Evolutionary conservation across 2,113 vertebrate genomes (phyloP).

Genomic region (Mobula birostris): DNA sequence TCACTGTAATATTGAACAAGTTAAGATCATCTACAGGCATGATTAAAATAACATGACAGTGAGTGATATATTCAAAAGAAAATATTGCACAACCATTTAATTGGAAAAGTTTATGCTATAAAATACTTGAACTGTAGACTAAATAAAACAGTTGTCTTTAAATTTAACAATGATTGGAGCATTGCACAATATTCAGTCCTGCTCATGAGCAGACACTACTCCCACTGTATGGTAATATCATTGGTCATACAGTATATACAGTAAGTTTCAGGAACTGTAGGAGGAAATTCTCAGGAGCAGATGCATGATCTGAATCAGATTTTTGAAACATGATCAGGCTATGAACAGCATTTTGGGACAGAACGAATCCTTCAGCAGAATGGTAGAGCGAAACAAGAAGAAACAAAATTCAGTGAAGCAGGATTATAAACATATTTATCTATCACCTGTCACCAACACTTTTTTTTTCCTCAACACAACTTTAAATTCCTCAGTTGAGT

Average conservation of each 20-base stretch:
- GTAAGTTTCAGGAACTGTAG: not conserved
- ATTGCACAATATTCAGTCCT: not conserved
- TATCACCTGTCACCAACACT: not conserved
- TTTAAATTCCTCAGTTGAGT: not conserved
- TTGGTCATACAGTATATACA: too few species aligned
- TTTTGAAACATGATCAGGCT: not conserved
- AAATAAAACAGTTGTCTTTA: not conserved
- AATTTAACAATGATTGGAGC: not conserved
- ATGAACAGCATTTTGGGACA: not conserved
- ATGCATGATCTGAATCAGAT: not conserved
- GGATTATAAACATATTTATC: not conserved
- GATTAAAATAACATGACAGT: not conserved
- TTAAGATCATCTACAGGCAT: not conserved
- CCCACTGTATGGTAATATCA: not conserved
- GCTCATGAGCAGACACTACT: too few species aligned
- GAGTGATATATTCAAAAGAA: not conserved
- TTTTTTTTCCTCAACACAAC: not conserved
- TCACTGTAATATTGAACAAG: not conserved
- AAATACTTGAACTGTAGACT: not conserved
- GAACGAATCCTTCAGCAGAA: not conserved
- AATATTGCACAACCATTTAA: not conserved
- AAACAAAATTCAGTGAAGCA: not conserved
- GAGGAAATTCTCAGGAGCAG: not conserved
- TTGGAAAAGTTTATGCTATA: not conserved
- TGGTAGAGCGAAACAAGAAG: not conserved